These are phyloP conservation scores for Nowickia ferox DNA, from an alignment of 2,888 invertebrate species.

Conservation along the genomic window DNA sequence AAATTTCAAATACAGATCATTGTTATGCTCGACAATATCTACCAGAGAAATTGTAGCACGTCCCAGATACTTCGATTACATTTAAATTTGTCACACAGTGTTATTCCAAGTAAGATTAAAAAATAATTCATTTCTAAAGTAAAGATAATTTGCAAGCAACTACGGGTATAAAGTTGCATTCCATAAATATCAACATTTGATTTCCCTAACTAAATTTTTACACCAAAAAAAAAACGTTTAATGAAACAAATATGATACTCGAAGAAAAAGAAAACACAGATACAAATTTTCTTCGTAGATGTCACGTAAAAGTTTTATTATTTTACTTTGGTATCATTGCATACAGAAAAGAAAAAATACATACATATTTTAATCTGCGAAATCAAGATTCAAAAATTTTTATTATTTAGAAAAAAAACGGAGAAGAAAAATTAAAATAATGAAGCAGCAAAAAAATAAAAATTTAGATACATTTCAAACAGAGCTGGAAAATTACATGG, in stretches of 20 bases:
- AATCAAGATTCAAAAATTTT: conserved; percentile 45
- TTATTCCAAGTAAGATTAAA: no score
- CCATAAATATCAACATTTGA: conserved; percentile 13
- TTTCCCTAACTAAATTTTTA: conserved; percentile 15
- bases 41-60: no score
- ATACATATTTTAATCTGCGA: conserved; percentile 30
- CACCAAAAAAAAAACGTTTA: background rate
- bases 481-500: conserved; percentile 23
- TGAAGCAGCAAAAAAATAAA: conserved; percentile 53
- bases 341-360: conserved; percentile 13
- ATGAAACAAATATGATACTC: conserved; percentile 1
- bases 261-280: background rate
- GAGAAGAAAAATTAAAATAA: conserved; percentile 36
- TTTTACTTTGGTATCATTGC: conserved; percentile 42
- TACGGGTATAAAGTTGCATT: background rate
- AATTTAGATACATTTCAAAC: conserved; percentile 28
- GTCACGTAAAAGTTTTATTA: conserved; percentile 70
- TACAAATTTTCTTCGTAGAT: conserved; percentile 73
- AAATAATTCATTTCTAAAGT: background rate
- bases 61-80: no score
- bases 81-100: no score
- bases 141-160: conserved; percentile 26
- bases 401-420: conserved; percentile 43
- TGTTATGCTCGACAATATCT: no score
- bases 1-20: no score